A percentile compares a stretch with the other conserved stretches of the same genome.
Evolutionary conservation across 2,797 vertebrate genomes (phyloP).

Genomic region (Sebastes steindachneri): DNA sequence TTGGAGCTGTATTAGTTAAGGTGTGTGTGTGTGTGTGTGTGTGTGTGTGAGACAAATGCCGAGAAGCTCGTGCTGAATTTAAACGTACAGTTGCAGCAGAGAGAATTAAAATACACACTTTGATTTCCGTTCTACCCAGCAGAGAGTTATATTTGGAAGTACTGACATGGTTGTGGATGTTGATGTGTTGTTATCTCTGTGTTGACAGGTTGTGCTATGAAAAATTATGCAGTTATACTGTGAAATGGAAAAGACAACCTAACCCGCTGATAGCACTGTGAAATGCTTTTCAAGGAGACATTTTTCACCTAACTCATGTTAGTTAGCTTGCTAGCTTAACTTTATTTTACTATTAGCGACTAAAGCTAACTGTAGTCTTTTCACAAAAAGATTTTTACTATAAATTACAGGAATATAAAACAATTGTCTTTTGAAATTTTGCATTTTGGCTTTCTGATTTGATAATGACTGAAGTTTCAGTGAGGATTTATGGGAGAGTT

Average conservation of each 20-base stretch:
- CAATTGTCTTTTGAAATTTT: not conserved
- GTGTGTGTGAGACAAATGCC: constrained; percentile 1
- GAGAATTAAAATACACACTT: constrained; percentile 13
- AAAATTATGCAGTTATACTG: not conserved
- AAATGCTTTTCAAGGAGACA: not conserved
- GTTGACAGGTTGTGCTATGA: constrained; percentile 17
- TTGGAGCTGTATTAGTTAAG: not conserved
- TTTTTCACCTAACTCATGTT: not conserved
- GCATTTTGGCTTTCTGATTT: not conserved
- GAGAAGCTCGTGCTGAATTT: constrained; percentile 1
- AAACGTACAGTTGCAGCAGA: not conserved
- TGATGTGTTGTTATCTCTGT: constrained; percentile 22
- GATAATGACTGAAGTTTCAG: too few species aligned
- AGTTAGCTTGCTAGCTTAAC: not conserved
- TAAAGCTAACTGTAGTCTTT: not conserved
- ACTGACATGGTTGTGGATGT: not conserved
- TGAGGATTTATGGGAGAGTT: not conserved
- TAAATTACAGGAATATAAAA: not conserved
- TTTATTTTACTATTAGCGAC: not conserved
- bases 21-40: not conserved
- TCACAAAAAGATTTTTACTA: not conserved
- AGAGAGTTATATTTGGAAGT: constrained; percentile 42
- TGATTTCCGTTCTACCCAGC: not conserved
- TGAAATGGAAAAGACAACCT: not conserved
- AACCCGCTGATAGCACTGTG: not conserved